Base-by-base conservation (phyloP, 2,888 invertebrate species). In the Andricus quercusramuli region DNA sequence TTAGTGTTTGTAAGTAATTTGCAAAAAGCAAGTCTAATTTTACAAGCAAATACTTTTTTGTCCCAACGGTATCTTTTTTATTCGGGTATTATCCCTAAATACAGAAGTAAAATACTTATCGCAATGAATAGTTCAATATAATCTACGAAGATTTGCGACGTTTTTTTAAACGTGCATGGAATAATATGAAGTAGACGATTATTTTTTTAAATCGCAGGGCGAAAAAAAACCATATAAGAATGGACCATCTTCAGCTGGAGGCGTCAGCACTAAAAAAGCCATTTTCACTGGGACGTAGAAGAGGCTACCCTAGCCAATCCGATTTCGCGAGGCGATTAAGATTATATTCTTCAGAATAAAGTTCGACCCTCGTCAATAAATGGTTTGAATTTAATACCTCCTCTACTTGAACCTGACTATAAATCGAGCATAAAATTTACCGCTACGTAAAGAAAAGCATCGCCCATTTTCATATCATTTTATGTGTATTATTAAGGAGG, bases 311-410 rank as follows among this genome's bases (percentile, higher is more conserved):
- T 41, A 25, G 44, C 64, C 47, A 44, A 77, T 44, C 20, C 59
- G 76, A 77, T 76, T 59, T 41, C 15, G 41, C 37, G 41, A 56
- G 25, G 11, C 64, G 20, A 44, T 77, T 77, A 64, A 29, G 77
- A 77, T 77, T 62, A 65, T 77, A 64, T 77, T 65, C 64, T 77
- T 77, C 17, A 41, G 77, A 64, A 77, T 77, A 77, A 77, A 64
- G n/a, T 62, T 64, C 77, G 15, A 64, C 32, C 44, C 44, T 77
- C 65, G 77, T 65, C 74, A 74, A 56, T 74, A 56, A 74, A 74
- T 74, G 70, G 74, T 56, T 74, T 37, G 56, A 74, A 74, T 74
- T 51, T 56, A 74, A 74, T 74, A 74, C 51, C 51, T 56, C 29
- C 22, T 74, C 56, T 74, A 59, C 56, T 74, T 74, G 74, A 74